Percentiles rank a stretch among this genome's conserved stretches.
These are phyloP conservation scores for Cheirogaleus medius DNA, from an alignment of 2,113 vertebrate genomes.

Conservation along the genomic window DNA sequence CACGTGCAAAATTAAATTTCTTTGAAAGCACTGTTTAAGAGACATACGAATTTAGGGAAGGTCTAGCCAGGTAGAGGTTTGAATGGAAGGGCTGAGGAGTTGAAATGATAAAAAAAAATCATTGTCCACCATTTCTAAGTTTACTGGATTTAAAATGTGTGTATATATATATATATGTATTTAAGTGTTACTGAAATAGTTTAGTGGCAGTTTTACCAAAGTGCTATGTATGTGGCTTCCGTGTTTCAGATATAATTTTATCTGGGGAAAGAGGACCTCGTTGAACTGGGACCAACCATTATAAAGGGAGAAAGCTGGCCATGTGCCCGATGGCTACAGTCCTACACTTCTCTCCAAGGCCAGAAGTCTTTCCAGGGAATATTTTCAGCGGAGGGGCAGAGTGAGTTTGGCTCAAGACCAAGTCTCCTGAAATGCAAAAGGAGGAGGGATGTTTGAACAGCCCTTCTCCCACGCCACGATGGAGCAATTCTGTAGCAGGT, in stretches of 20 bases:
- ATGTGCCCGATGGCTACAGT: background rate
- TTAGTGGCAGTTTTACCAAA: background rate
- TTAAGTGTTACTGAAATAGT: background rate
- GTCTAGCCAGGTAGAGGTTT: background rate
- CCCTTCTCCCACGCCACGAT: no score
- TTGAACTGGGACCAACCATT: no score
- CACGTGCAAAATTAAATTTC: background rate
- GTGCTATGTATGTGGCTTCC: background rate
- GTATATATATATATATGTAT: background rate
- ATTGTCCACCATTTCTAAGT: background rate
- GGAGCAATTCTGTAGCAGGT: no score
- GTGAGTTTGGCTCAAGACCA: background rate
- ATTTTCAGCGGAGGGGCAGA: background rate
- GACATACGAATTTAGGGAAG: fast-evolving
- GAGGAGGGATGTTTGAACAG: background rate
- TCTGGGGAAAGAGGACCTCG: background rate
- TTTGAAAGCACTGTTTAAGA: background rate
- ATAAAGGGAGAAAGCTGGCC: background rate
- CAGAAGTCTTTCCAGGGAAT: background rate
- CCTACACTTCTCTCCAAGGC: background rate
- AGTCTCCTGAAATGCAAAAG: background rate
- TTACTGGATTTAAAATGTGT: background rate
- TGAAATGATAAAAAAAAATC: background rate
- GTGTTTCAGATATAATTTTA: background rate
- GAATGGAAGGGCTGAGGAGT: no score